Base-by-base conservation (phyloP, 1,140 invertebrate genomes). In the Lepidurus arcticus region DNA sequence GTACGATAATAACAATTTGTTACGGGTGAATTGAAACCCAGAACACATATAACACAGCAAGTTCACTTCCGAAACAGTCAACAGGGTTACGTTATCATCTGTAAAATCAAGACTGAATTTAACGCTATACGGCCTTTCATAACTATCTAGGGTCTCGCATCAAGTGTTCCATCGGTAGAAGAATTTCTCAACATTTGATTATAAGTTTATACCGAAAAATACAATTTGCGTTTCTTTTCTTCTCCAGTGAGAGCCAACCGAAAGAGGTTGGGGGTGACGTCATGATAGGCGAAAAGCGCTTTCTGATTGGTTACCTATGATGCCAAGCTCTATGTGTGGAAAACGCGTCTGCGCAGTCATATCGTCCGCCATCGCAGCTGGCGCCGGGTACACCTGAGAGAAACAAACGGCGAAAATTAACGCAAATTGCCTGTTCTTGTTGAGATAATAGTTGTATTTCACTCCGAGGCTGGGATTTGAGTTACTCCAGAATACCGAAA, bases 341-440 rank as follows among this genome's bases (percentile, higher is more conserved):
- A 21, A 65, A 65, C 53, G 53, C 53, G 16, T 65, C 53, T 21
- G 53, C 53, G n/a, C 53, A 65, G 5, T 65, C 53, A 13, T 65
- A 65, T 65, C 16, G 53, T 65, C 53, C 53, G 53, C 53, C 53
- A 65, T 65, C 53, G 53, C 53, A 65, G 53, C 53, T 65, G 13
- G 53, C 53, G 53, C 53, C 53, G 53, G 53, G 53, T 65, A 65
- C 13, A 65, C 53, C 53, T 65, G 53, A 65, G 53, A 65, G 53
- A 65, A 65, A 65, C 53, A 65, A 65, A 65, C 53, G 53, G 53
- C 53, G 16, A 65, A 65, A 65, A 21, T 65, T 65, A 65, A 65
- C 53, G 53, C 3, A 65, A 65, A 65, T 65, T 13, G 53, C 53
- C 21, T 65, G 16, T 13, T 65, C 16, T 13, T 2, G 13, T 65